Evolutionary conservation across 2,888 invertebrate genomes (phyloP).

Genomic region (Polydrusus pterygomalis): DNA sequence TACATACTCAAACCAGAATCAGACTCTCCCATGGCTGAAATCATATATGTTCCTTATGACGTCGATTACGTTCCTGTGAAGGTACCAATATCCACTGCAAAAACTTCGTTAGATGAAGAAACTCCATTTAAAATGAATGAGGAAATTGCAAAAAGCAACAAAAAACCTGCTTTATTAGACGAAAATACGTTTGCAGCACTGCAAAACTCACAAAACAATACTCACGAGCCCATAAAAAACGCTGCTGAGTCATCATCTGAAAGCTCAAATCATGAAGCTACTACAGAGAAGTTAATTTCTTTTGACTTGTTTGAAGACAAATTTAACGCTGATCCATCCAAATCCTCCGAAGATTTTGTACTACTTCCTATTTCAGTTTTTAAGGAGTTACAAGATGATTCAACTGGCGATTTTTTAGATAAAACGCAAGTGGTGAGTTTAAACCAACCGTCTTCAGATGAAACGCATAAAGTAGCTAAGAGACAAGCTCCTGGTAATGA

Average conservation of each 20-base stretch:
- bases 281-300: neutral
- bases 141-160: neutral
- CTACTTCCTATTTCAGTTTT: conserved; percentile 38
- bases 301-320: conserved; percentile 7
- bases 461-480: conserved; percentile 22
- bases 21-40: conserved; percentile 6
- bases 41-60: conserved; percentile 40
- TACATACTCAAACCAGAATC: neutral
- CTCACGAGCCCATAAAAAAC: neutral
- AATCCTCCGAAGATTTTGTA: conserved; percentile 16
- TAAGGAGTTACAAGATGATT: conserved; percentile 15
- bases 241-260: neutral
- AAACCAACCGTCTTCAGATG: too few relatives aligned
- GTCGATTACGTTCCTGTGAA: conserved; percentile 39
- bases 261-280: neutral
- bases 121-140: neutral
- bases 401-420: neutral
- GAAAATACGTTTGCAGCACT: neutral
- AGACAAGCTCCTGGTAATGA: conserved; percentile 33
- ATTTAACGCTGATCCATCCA: conserved; percentile 7
- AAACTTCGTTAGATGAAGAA: neutral
- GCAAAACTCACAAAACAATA: neutral
- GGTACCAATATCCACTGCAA: neutral
- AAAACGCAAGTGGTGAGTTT: conserved; percentile 4
- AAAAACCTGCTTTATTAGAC: neutral